Evolutionary conservation across 2,797 vertebrate species (phyloP).

Genomic region (Chaenodraco wilsoni): DNA sequence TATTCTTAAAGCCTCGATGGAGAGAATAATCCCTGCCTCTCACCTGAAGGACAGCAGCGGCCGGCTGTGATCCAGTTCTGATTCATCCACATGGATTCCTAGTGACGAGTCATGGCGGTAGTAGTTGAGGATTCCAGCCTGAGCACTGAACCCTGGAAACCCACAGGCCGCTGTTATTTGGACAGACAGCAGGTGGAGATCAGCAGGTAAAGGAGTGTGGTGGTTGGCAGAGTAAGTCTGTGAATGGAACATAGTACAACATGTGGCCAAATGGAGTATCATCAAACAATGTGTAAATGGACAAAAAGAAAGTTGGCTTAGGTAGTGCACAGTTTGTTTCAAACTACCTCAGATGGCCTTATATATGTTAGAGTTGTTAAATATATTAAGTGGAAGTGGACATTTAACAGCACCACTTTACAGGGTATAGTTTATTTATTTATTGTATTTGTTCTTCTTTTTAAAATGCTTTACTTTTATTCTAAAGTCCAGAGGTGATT

Average conservation of each 20-base stretch:
- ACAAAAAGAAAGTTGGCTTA: too few relatives aligned
- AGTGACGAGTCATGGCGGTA: constrained; percentile 93
- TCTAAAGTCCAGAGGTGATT: too few relatives aligned
- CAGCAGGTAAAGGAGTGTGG: constrained; percentile 89
- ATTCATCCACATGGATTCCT: constrained; percentile 94
- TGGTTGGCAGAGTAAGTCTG: constrained; percentile 92
- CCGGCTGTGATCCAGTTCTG: constrained; percentile 90
- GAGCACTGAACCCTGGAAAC: constrained; percentile 88
- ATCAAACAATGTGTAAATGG: too few relatives aligned
- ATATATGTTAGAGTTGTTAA: too few relatives aligned
- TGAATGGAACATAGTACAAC: background rate
- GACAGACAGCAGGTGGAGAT: constrained; percentile 89
- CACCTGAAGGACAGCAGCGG: constrained; percentile 94
- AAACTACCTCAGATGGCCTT: too few relatives aligned
- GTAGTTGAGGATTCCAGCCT: constrained; percentile 96
- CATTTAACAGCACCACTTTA: too few relatives aligned
- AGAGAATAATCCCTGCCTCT: background rate
- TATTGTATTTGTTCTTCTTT: too few relatives aligned
- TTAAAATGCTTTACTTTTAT: too few relatives aligned
- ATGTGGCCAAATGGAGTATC: too few relatives aligned
- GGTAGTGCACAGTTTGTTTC: too few relatives aligned
- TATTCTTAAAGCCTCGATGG: background rate
- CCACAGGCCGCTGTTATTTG: constrained; percentile 89
- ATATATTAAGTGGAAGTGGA: too few relatives aligned
- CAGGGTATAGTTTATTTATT: too few relatives aligned